Conservation (phyloP, 1,140 invertebrate species). For the Linepithema humile region DNA sequence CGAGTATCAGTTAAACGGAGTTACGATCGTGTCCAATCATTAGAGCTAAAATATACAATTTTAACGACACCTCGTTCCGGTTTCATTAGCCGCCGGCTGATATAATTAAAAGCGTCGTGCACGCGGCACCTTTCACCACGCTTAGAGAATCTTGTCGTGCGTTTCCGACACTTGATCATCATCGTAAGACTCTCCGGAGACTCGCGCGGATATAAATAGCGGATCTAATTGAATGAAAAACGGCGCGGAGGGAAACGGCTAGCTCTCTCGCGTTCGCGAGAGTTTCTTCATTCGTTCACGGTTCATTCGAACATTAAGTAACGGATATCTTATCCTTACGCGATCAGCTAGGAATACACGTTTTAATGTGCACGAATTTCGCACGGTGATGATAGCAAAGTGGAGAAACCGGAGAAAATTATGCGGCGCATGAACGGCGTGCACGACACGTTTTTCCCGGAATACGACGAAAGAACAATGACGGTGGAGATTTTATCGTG, state of each 20-base stretch:
- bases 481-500: constrained; percentile 56
- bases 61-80: constrained; percentile 20
- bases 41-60: constrained; percentile 23
- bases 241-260: constrained; percentile 4
- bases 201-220: constrained; percentile 32
- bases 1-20: background rate
- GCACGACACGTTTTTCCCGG: background rate
- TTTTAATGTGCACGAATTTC: background rate
- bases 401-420: constrained; percentile 22
- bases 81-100: constrained; percentile 27
- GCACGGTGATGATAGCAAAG: constrained; percentile 24
- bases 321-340: constrained; percentile 34
- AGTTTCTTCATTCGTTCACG: constrained; percentile 10
- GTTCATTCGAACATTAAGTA: background rate
- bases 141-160: constrained; percentile 11
- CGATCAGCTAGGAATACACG: constrained; percentile 15
- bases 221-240: constrained; percentile 48
- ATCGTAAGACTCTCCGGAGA: constrained; percentile 5
- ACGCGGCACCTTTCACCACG: background rate
- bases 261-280: background rate
- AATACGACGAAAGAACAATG: constrained; percentile 47
- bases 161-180: constrained; percentile 27
- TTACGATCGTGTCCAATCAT: constrained; percentile 1
- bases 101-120: constrained; percentile 36
- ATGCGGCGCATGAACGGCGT: background rate